A percentile compares a stretch with the other conserved stretches of the same genome.
Evolutionary conservation across 2,113 vertebrate species (phyloP).

Genomic region (Otus sunia): DNA sequence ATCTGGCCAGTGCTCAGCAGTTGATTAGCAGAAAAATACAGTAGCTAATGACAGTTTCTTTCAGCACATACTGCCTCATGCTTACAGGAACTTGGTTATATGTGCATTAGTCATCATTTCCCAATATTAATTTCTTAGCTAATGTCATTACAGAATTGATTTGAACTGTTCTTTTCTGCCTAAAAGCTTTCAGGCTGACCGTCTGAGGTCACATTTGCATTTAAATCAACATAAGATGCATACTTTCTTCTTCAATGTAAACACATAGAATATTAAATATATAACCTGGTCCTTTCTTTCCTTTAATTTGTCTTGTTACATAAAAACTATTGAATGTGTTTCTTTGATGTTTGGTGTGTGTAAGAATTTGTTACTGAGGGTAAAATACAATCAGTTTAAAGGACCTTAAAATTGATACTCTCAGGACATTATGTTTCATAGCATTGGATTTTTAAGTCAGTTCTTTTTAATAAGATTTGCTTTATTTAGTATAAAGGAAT

Average conservation of each 20-base stretch:
- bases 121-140: background rate
- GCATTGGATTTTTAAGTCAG: background rate
- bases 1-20: background rate
- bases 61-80: background rate
- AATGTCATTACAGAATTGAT: background rate
- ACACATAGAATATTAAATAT: background rate
- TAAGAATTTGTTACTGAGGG: background rate
- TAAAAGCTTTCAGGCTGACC: background rate
- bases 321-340: background rate
- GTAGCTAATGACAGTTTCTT: background rate
- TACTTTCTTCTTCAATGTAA: background rate
- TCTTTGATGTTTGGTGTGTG: background rate
- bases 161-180: background rate
- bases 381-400: background rate
- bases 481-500: background rate
- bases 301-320: background rate
- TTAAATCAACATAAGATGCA: background rate
- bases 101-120: conserved; percentile 23
- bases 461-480: background rate
- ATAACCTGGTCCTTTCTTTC: background rate
- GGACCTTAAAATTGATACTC: background rate
- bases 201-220: background rate
- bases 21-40: conserved; percentile 17
- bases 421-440: background rate
- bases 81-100: conserved; percentile 10